Evolutionary conservation across 2,888 invertebrate species (phyloP).

Genomic region (Oconnorella tubifera): DNA sequence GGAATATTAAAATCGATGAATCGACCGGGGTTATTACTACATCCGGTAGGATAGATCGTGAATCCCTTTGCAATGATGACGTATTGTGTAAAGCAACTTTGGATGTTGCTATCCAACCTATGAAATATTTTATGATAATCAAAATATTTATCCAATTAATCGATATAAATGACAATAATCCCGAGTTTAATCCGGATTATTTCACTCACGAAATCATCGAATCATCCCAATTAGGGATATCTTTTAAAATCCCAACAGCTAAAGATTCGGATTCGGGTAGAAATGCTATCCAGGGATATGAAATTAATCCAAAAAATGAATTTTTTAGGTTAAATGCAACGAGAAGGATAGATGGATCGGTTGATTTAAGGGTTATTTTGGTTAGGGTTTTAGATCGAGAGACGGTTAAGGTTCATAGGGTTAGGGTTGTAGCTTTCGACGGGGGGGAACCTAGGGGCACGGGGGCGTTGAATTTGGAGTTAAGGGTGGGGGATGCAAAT

Average conservation of each 20-base stretch:
- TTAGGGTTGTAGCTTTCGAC: constrained; percentile 83
- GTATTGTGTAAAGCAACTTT: constrained; percentile 19
- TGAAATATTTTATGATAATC: constrained; percentile 31
- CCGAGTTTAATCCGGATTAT: constrained; percentile 23
- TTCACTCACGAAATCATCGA: constrained; percentile 27
- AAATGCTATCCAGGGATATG: constrained; percentile 25
- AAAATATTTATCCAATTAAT: constrained; percentile 28
- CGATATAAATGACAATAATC: constrained; percentile 36
- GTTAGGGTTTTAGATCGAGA: constrained; percentile 31
- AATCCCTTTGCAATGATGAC: constrained; percentile 26
- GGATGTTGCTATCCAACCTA: constrained; percentile 30
- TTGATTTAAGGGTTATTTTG: constrained; percentile 23
- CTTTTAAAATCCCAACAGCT: constrained; percentile 27
- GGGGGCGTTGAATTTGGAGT: constrained; percentile 26
- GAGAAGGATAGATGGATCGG: constrained; percentile 22
- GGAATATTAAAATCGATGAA: constrained; percentile 24
- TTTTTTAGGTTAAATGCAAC: constrained; percentile 24
- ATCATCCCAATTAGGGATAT: constrained; percentile 22
- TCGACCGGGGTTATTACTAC: constrained; percentile 27
- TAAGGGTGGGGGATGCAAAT: constrained; percentile 30
- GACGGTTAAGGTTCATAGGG: constrained; percentile 58
- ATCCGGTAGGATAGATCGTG: constrained; percentile 29
- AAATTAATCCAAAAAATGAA: constrained; percentile 1
- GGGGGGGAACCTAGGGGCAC: constrained; percentile 65
- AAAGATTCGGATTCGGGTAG: constrained; percentile 25